A percentile compares a stretch with the other conserved stretches of the same genome.
Evolutionary conservation across 1,140 invertebrate species (phyloP).

Genomic region (Drosophila burlai): DNA sequence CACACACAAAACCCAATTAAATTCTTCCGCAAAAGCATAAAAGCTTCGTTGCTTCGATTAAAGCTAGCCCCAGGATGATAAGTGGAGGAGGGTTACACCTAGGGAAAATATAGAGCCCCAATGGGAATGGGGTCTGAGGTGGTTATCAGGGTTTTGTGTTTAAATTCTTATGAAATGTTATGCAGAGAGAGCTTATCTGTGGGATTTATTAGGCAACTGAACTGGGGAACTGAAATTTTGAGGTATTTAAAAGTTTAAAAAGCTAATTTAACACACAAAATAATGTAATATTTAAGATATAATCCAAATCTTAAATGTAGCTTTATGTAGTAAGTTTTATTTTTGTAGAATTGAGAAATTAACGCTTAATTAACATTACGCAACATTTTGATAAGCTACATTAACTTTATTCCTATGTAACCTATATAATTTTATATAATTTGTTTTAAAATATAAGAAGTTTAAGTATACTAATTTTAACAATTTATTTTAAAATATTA

Average conservation of each 20-base stretch:
- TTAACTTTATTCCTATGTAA: too few relatives aligned
- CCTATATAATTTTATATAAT: too few relatives aligned
- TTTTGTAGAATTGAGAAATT: too few relatives aligned
- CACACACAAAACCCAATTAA: constrained; percentile 55
- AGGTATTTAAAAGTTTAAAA: neutral
- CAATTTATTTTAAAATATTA: too few relatives aligned
- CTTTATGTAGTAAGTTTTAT: too few relatives aligned
- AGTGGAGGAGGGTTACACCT: neutral
- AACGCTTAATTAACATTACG: too few relatives aligned
- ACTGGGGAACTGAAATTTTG: neutral
- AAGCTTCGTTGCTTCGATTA: constrained; percentile 56
- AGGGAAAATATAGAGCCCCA: neutral
- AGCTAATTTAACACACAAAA: too few relatives aligned
- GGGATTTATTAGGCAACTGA: neutral
- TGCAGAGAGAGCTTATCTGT: neutral
- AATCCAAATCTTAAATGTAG: too few relatives aligned
- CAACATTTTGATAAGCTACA: too few relatives aligned
- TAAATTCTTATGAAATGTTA: neutral
- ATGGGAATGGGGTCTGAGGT: neutral
- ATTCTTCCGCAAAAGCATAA: constrained; percentile 57
- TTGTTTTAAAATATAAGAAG: too few relatives aligned
- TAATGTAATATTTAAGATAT: too few relatives aligned
- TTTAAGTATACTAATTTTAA: too few relatives aligned
- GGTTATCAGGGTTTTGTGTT: neutral
- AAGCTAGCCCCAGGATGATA: constrained; percentile 22